Evolutionary conservation across 2,888 invertebrate species (phyloP).

Genomic region (Eristalinus sepulchralis): DNA sequence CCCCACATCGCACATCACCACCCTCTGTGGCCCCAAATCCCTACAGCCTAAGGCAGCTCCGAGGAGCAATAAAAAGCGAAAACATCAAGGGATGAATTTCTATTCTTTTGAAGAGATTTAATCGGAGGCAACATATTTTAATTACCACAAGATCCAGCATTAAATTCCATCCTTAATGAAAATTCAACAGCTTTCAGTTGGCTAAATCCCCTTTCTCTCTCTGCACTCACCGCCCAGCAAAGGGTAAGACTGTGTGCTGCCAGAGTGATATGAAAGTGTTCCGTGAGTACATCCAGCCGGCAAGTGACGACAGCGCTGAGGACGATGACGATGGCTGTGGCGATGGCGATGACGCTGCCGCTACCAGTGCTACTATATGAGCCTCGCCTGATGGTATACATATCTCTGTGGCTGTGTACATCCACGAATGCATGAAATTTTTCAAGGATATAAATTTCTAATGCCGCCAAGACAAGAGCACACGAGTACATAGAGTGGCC

Average conservation of each 20-base stretch:
- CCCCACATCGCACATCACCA: background rate
- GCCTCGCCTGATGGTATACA: background rate
- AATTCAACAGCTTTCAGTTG: conserved; percentile 62
- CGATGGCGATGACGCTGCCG: background rate
- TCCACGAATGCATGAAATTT: conserved; percentile 47
- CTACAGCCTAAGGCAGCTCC: background rate
- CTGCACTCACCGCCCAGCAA: background rate
- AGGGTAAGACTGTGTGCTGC: conserved; percentile 15
- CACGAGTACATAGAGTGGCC: background rate
- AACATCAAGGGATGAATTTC: conserved; percentile 30
- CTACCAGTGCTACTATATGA: background rate
- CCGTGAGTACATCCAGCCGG: conserved; percentile 7
- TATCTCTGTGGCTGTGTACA: conserved; percentile 10
- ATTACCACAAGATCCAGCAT: conserved; percentile 70
- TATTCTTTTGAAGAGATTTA: conserved; percentile 56
- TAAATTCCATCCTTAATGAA: conserved; percentile 71
- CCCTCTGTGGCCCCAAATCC: background rate
- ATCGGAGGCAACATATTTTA: conserved; percentile 69
- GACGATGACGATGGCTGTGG: background rate
- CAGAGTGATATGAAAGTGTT: conserved; percentile 37
- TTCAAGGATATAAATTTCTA: conserved; percentile 64
- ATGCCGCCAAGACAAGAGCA: conserved; percentile 27
- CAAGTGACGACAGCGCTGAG: background rate
- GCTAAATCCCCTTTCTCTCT: background rate
- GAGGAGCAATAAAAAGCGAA: conserved; percentile 22